Percentiles rank a stretch among this genome's conserved stretches.
Conservation (phyloP, 2,888 invertebrate species). For the Melanophora roralis region DNA sequence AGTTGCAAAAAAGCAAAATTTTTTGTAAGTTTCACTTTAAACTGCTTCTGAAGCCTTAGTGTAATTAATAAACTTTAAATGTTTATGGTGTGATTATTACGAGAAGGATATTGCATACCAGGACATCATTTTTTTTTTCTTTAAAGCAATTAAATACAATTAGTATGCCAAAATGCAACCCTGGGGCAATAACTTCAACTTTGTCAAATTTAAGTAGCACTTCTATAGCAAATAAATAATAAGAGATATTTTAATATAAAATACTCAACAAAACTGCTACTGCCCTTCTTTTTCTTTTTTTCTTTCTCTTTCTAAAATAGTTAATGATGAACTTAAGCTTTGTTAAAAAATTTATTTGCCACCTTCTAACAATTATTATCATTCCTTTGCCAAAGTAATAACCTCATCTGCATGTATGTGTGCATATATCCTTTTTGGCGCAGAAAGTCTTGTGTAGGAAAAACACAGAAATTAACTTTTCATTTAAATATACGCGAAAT, state of each 20-base stretch:
- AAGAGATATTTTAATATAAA: too few species aligned
- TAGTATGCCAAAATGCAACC: slow-evolving; percentile 53
- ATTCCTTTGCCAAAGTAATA: slow-evolving; percentile 33
- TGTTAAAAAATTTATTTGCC: slow-evolving; percentile 2
- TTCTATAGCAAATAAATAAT: neutral
- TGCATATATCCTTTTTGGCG: slow-evolving; percentile 24
- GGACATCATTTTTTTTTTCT: slow-evolving; percentile 4
- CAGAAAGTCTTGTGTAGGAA: neutral
- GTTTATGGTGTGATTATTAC: neutral
- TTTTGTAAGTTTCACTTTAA: too few species aligned
- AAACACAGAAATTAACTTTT: neutral
- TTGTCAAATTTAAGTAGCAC: slow-evolving; percentile 28
- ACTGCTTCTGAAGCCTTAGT: neutral
- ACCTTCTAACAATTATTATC: slow-evolving; percentile 2
- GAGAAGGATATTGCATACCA: slow-evolving; percentile 38
- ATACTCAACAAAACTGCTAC: too few species aligned
- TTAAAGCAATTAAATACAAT: slow-evolving; percentile 49
- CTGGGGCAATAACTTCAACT: slow-evolving; percentile 34
- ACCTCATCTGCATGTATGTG: too few species aligned
- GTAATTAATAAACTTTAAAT: neutral
- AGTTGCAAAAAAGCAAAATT: too few species aligned
- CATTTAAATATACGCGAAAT: slow-evolving; percentile 15
- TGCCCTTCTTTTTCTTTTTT: too few species aligned
- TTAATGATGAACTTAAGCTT: neutral
- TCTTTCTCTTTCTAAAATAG: too few species aligned